Percentiles rank a stretch among this genome's conserved stretches.
These are phyloP conservation scores for Orchesellides sinensis DNA, from an alignment of 2,888 invertebrate genomes.

Conservation along the genomic window DNA sequence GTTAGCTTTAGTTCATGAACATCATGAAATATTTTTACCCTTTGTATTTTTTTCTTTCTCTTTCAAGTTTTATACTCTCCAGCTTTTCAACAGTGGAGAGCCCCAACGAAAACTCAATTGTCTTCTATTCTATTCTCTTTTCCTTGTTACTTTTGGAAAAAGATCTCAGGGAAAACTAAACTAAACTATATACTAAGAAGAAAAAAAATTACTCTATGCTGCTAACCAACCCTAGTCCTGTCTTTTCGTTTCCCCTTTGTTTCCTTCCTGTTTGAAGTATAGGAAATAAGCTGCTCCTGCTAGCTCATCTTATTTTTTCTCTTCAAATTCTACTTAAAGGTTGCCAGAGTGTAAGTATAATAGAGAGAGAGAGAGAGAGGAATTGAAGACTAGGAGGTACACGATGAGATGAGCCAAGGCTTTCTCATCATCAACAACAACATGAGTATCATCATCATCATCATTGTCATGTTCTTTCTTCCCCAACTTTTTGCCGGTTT, in stretches of 20 bases:
- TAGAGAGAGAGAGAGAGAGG: conserved; percentile 7
- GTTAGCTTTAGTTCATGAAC: conserved; percentile 33
- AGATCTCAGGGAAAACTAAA: conserved; percentile 9
- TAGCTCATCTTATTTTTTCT: conserved; percentile 16
- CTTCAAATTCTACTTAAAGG: not conserved
- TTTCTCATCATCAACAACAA: conserved; percentile 42
- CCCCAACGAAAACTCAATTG: conserved; percentile 45
- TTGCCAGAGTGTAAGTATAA: not conserved
- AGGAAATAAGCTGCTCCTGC: conserved; percentile 27
- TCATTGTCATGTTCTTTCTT: conserved; percentile 28
- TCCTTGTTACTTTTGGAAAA: conserved; percentile 15
- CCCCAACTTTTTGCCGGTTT: conserved; percentile 38
- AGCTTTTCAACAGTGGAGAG: conserved; percentile 29
- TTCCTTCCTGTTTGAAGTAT: conserved; percentile 45
- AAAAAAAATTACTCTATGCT: too few relatives aligned
- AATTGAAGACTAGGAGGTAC: not conserved
- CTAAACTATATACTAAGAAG: conserved; percentile 23
- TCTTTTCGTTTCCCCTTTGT: conserved; percentile 44
- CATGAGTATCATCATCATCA: conserved; percentile 35
- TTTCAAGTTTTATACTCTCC: conserved; percentile 9
- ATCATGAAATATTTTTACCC: conserved; percentile 29
- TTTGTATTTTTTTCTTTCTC: not conserved
- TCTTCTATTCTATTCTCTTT: conserved; percentile 18
- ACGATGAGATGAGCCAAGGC: conserved; percentile 43
- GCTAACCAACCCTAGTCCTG: conserved; percentile 6